phyloP scores from a whole-genome alignment of 2,797 vertebrate genomes.

The Centroberyx gerrardi region DNA sequence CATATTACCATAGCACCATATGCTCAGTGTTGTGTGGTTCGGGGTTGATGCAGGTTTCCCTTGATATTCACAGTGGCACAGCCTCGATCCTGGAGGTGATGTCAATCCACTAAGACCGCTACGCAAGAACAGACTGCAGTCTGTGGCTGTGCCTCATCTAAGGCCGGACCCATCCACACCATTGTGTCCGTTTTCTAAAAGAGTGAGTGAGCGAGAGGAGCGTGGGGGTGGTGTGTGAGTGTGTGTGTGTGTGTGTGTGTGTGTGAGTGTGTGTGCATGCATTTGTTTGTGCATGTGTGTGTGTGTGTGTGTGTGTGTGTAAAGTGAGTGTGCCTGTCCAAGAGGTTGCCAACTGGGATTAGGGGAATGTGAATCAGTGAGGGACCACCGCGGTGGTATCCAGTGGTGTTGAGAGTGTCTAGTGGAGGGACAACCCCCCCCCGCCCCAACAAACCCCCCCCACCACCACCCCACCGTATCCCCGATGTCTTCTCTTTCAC shows the following conservation, averaged over 20 bases:
- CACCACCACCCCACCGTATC: slow-evolving; percentile 17
- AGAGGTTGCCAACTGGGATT: slow-evolving; percentile 83
- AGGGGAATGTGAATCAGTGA: slow-evolving; percentile 75
- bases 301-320: slow-evolving; percentile 24
- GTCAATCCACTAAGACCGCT: slow-evolving; percentile 61
- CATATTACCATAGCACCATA: slow-evolving; percentile 1
- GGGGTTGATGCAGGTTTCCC: too few relatives aligned
- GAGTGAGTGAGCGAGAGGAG: slow-evolving; percentile 46
- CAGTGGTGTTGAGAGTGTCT: slow-evolving; percentile 65
- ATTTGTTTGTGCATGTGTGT: not conserved
- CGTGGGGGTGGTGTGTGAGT: slow-evolving; percentile 49
- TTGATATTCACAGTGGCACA: slow-evolving; percentile 2
- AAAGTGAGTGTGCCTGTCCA: slow-evolving; percentile 65
- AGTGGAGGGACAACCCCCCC: not conserved
- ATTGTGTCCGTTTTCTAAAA: slow-evolving; percentile 74
- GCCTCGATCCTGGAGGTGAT: slow-evolving; percentile 58
- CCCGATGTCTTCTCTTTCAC: slow-evolving; percentile 58
- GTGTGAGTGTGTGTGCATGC: not conserved
- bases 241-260: slow-evolving; percentile 14
- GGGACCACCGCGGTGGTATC: slow-evolving; percentile 78
- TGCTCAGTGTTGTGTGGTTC: not conserved
- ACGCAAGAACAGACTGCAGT: slow-evolving; percentile 63
- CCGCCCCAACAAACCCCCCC: not conserved
- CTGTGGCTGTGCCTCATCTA: slow-evolving; percentile 57
- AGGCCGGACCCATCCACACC: slow-evolving; percentile 59